phyloP scores from a whole-genome alignment of 2,113 vertebrate genomes.

The Nyctereutes procyonoides region DNA sequence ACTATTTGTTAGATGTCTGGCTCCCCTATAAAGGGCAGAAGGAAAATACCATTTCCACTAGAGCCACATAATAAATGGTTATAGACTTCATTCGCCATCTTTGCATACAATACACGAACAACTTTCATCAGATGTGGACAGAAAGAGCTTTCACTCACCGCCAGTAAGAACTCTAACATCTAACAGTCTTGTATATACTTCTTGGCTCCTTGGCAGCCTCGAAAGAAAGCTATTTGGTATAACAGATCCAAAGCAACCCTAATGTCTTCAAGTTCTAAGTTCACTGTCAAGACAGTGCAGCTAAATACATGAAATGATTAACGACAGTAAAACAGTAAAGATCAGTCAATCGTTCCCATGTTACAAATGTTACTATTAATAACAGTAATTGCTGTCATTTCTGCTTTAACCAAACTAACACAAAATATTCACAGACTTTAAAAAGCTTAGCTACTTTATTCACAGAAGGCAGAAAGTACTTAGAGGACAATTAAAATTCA shows the following conservation, averaged over 20 bases:
- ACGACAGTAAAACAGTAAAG: neutral
- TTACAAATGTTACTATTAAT: constrained; percentile 48
- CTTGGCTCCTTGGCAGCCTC: neutral
- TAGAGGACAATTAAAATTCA: constrained; percentile 68
- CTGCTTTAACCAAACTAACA: constrained; percentile 66
- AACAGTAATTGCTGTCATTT: constrained; percentile 58
- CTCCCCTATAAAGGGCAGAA: neutral
- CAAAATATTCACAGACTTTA: constrained; percentile 60
- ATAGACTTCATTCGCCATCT: neutral
- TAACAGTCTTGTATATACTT: neutral
- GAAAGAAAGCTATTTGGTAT: neutral
- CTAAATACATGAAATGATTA: neutral
- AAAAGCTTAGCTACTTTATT: constrained; percentile 60
- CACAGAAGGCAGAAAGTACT: constrained; percentile 59
- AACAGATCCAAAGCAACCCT: neutral
- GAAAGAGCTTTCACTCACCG: neutral
- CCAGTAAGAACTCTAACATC: neutral
- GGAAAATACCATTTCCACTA: neutral
- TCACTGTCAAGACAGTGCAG: neutral
- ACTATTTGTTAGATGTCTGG: neutral
- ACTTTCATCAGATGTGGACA: neutral
- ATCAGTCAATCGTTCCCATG: neutral
- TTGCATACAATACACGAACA: neutral
- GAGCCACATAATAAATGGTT: neutral
- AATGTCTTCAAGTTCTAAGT: neutral